phyloP scores from a whole-genome alignment of 2,797 vertebrate genomes.

The Ctenosaura bakeri region DNA sequence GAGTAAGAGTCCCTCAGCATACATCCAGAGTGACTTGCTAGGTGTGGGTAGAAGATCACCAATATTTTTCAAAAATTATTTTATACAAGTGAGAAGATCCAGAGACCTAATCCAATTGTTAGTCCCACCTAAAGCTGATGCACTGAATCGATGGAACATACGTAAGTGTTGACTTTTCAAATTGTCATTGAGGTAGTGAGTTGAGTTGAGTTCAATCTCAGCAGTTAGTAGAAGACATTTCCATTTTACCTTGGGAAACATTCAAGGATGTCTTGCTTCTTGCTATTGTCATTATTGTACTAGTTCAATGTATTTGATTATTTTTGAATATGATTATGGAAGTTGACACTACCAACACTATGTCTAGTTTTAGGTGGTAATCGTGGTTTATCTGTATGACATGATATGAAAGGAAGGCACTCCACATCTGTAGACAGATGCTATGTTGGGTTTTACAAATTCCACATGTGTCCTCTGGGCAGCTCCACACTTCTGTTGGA shows the following conservation, averaged over 20 bases:
- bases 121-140: too few species aligned
- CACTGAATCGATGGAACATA: too few species aligned
- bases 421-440: not conserved
- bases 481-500: not conserved
- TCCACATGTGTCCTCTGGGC: not conserved
- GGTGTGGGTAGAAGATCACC: too few species aligned
- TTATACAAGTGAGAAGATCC: too few species aligned
- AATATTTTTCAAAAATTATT: too few species aligned
- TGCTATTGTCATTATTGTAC: not conserved
- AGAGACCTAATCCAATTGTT: too few species aligned
- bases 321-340: not conserved
- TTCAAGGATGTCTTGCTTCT: not conserved
- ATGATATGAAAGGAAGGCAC: not conserved
- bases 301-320: not conserved
- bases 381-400: not conserved
- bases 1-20: not conserved
- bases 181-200: too few species aligned
- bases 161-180: too few species aligned
- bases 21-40: not conserved
- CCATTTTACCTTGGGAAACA: not conserved
- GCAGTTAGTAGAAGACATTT: not conserved
- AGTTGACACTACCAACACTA: not conserved
- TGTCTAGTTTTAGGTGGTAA: not conserved
- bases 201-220: too few species aligned
- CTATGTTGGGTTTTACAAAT: not conserved